Percentiles rank a stretch among this genome's conserved stretches.
Conservation (phyloP, 2,113 vertebrate genomes). For the Rhinolophus sinicus region DNA sequence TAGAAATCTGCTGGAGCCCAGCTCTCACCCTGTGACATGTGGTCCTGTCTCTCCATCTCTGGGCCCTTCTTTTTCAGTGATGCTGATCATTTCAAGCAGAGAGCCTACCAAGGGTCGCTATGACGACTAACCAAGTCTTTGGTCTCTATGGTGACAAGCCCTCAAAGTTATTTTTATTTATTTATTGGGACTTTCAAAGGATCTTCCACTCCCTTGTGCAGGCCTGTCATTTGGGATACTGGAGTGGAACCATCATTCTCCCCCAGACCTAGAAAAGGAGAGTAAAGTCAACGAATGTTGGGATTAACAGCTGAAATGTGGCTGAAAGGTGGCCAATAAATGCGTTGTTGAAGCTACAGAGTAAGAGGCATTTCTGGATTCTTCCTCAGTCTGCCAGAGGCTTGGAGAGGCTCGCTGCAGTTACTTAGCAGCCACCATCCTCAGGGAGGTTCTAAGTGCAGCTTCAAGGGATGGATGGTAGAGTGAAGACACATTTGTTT, state of each 20-base stretch:
- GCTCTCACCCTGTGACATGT: background rate
- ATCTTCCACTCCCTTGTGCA: constrained; percentile 48
- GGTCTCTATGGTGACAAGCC: constrained; percentile 70
- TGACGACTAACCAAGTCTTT: constrained; percentile 71
- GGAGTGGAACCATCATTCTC: background rate
- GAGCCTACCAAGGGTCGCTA: constrained; percentile 45
- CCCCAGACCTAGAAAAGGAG: background rate
- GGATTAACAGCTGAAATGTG: background rate
- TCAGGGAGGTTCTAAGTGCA: background rate
- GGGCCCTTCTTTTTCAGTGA: background rate
- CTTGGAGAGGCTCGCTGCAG: background rate
- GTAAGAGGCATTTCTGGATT: background rate
- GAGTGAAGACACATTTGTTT: background rate
- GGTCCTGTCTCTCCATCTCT: background rate
- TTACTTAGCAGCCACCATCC: background rate
- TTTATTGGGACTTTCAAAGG: constrained; percentile 75
- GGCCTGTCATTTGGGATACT: background rate
- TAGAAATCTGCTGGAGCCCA: background rate
- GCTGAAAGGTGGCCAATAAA: background rate
- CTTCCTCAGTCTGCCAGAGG: background rate
- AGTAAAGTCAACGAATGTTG: background rate
- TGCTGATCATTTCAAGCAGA: constrained; percentile 46
- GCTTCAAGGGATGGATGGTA: background rate
- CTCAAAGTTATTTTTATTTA: constrained; percentile 74
- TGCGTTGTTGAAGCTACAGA: background rate